Percentiles rank a stretch among this genome's conserved stretches.
These are phyloP conservation scores for Lophotis ruficrista DNA, from an alignment of 2,113 vertebrate species.

Conservation along the genomic window DNA sequence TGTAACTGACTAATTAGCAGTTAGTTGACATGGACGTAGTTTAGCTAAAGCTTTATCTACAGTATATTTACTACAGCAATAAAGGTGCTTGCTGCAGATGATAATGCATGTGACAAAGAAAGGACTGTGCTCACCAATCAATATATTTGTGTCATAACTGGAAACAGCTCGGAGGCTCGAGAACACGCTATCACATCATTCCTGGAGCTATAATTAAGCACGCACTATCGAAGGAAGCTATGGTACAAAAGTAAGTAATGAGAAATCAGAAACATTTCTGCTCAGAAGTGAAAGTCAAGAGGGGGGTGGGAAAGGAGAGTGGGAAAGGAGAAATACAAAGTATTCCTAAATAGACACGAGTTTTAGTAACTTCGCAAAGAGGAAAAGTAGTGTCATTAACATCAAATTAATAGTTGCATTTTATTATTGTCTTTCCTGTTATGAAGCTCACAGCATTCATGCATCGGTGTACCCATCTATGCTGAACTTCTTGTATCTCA, in stretches of 20 bases:
- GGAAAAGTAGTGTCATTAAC: not conserved
- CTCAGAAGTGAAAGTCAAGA: not conserved
- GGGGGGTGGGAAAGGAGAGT: fast-evolving
- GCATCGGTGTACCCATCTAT: not conserved
- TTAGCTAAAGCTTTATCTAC: not conserved
- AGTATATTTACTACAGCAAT: not conserved
- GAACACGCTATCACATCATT: not conserved
- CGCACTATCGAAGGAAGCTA: not conserved
- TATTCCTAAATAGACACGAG: not conserved
- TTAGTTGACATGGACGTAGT: not conserved
- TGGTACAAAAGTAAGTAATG: not conserved
- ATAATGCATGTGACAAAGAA: not conserved
- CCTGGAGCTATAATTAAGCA: not conserved
- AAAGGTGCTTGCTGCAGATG: not conserved
- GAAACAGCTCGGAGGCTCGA: not conserved
- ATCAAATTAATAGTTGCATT: not conserved
- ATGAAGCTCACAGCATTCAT: not conserved
- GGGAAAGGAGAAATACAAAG: not conserved
- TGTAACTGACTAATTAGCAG: not conserved
- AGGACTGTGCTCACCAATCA: not conserved
- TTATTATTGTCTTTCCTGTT: not conserved
- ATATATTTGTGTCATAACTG: not conserved
- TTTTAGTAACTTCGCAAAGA: not conserved
- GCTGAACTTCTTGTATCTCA: not conserved
- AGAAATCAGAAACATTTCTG: not conserved